These are phyloP conservation scores for Thalassophryne amazonica DNA, from an alignment of 2,797 vertebrate species.

Conservation along the genomic window DNA sequence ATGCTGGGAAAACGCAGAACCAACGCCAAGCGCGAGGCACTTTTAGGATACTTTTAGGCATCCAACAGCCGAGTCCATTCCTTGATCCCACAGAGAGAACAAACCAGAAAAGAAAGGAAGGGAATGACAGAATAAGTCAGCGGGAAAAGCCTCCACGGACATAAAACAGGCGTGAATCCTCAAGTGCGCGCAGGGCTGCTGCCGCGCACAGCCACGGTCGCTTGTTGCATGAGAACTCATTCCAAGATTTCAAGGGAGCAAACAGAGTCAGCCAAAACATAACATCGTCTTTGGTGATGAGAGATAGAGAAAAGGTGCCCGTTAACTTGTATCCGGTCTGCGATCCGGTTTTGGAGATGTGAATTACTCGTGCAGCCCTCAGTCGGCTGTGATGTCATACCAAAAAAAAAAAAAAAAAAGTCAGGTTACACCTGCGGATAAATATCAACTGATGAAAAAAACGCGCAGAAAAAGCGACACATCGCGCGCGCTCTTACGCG, in stretches of 20 bases:
- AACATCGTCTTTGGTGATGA: neutral
- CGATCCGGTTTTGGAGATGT: slow-evolving; percentile 35
- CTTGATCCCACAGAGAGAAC: neutral
- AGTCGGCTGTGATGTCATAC: slow-evolving; percentile 41
- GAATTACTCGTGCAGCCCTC: slow-evolving; percentile 30
- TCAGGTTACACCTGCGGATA: neutral
- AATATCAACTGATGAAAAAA: neutral
- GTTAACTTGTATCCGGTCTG: slow-evolving; percentile 24
- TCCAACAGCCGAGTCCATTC: slow-evolving; percentile 36
- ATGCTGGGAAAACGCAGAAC: neutral
- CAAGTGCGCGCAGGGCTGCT: slow-evolving; percentile 43
- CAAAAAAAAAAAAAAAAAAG: neutral
- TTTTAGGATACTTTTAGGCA: slow-evolving; percentile 44
- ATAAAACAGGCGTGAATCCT: slow-evolving; percentile 29
- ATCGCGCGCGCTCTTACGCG: too few relatives aligned
- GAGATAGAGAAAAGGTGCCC: neutral
- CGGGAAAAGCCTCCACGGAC: neutral
- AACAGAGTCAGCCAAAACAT: neutral
- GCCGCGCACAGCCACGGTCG: slow-evolving; percentile 40
- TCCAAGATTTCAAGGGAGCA: neutral
- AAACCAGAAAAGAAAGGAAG: neutral
- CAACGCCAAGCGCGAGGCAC: slow-evolving; percentile 30
- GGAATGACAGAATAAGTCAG: slow-evolving; percentile 8
- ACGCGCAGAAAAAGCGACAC: neutral
- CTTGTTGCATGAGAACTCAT: slow-evolving; percentile 75